These are phyloP conservation scores for Agonopterix arenella DNA, from an alignment of 2,888 invertebrate genomes.

Conservation along the genomic window DNA sequence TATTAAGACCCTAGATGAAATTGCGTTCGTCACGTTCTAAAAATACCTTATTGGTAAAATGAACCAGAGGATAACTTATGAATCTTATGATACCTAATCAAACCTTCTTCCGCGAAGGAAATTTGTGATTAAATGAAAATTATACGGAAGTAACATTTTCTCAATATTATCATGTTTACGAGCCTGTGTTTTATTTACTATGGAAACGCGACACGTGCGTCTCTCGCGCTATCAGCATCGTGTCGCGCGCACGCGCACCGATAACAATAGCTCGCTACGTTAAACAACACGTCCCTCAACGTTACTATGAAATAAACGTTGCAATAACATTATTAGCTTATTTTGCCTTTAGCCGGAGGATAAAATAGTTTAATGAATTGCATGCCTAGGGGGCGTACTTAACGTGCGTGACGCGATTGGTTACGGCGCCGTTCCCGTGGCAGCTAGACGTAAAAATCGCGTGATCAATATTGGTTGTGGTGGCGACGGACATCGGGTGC, in stretches of 20 bases:
- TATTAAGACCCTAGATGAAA: too few species aligned
- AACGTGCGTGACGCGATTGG: constrained; percentile 34
- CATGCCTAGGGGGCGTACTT: too few species aligned
- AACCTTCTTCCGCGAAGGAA: too few species aligned
- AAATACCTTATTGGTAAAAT: too few species aligned
- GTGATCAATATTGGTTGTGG: constrained; percentile 57
- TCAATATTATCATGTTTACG: constrained; percentile 16
- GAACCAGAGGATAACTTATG: too few species aligned
- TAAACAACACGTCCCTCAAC: constrained; percentile 11
- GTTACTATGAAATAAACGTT: neutral
- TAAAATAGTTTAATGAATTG: too few species aligned
- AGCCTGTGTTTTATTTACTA: constrained; percentile 41
- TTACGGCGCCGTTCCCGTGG: constrained; percentile 60
- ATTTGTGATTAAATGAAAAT: too few species aligned
- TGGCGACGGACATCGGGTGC: constrained; percentile 27
- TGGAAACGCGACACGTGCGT: constrained; percentile 38
- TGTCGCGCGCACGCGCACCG: constrained; percentile 24
- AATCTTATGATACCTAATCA: too few species aligned
- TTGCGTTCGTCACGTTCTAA: too few species aligned
- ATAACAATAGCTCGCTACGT: constrained; percentile 17
- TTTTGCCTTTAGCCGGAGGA: too few species aligned
- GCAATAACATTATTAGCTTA: neutral
- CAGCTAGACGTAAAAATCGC: constrained; percentile 64
- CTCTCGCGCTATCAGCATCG: constrained; percentile 25
- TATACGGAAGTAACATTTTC: neutral